Evolutionary conservation across 2,797 vertebrate species (phyloP), one percentile per base, ranked within the genome.

Genomic region (Champsocephalus gunnari): DNA sequence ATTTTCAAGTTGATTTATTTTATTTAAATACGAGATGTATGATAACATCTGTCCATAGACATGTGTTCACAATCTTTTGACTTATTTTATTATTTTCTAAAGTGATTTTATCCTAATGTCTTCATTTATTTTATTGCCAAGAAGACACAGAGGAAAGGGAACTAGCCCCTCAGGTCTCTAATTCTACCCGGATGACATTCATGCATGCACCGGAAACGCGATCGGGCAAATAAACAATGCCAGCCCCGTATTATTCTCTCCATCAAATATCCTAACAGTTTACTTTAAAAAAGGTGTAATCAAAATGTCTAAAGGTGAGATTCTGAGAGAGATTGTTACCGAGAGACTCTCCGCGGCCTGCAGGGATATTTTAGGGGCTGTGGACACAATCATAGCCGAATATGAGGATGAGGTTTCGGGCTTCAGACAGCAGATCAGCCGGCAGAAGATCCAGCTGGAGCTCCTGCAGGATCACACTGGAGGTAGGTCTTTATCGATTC

Each of bases 341-440:
- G 76, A 88, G 2, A 77, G 55, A 5, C 88, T 91, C 48, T 47
- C 80, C 19, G 82, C 81, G 0, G 83, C 77, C 2, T 61, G 87
- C 1, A 77, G 10, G 79, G 88, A 92, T 0, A 88, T 92, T 56
- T 14, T 86, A 3, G 71, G 80, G 67, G 81, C 3, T 0, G 75
- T 90, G 0, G 90, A 89, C 5, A 13, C 66, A 3, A 21, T 72
- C 17, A 79, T 87, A 0, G 19, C 79, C 80, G 88, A 47, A 0
- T 90, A 85, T 12, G 88, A 91, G 83, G 87, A 78, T 44, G 86
- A 90, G 73, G 88, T 82, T 3, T 41, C 79, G 63, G 81, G 79
- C 41, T 78, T 76, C 60, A 72, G 76, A 0, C 47, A 1, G 65
- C 62, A 89, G 86, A 55, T 89, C 1, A 49, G 32, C 13, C 86